phyloP scores from a whole-genome alignment of 92 coral and sea anemone genomes.

The Chrysogorgia sp. region DNA sequence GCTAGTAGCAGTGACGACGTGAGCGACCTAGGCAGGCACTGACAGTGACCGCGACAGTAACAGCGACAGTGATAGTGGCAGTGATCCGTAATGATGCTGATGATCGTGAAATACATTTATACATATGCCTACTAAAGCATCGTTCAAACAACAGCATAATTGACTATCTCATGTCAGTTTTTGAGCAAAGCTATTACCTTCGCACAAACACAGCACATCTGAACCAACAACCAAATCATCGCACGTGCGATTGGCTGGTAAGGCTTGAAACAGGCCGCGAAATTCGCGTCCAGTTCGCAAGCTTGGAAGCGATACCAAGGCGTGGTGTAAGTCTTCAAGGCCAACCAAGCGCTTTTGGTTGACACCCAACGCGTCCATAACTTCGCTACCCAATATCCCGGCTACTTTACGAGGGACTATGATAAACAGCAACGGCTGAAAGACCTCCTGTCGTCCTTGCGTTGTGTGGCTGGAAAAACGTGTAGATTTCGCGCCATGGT shows the following conservation, averaged over 20 bases:
- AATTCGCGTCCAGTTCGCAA: constrained; percentile 1
- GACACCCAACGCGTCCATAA: constrained; percentile 64
- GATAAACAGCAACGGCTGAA: constrained; percentile 84
- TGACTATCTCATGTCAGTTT: too few species aligned
- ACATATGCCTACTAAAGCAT: too few species aligned
- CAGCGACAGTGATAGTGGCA: too few species aligned
- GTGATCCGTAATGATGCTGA: too few species aligned
- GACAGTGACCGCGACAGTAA: too few species aligned
- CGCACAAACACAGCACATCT: constrained; percentile 86
- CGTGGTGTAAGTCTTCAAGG: constrained; percentile 69
- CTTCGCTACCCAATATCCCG: constrained; percentile 63
- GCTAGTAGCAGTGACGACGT: too few species aligned
- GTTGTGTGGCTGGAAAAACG: constrained; percentile 6
- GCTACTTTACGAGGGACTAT: constrained; percentile 81
- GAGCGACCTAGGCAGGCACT: too few species aligned
- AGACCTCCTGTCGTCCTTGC: constrained; percentile 30
- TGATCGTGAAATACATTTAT: too few species aligned
- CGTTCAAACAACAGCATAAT: too few species aligned
- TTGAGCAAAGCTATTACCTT: too few species aligned
- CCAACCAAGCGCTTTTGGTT: constrained; percentile 83
- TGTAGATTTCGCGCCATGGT: constrained; percentile 27
- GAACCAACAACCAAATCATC: constrained; percentile 68
- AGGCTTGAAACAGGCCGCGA: constrained; percentile 69
- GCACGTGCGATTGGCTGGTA: constrained; percentile 87
- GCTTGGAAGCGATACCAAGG: constrained; percentile 56